Evolutionary conservation across 2,113 vertebrate species (phyloP).

Genomic region (Phasianus colchicus): DNA sequence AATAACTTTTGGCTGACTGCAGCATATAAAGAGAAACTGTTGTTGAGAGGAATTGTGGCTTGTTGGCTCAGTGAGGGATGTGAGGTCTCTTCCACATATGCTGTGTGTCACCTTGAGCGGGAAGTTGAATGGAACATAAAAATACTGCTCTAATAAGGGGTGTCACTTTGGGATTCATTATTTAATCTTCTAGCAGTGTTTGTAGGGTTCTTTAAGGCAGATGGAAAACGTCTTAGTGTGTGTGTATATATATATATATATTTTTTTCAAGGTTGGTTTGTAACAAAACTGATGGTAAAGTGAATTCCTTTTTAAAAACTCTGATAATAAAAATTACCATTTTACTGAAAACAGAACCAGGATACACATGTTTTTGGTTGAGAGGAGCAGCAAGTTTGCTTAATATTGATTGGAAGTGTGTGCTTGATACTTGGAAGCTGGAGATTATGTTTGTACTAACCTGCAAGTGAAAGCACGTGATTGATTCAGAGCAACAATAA

Average conservation of each 20-base stretch:
- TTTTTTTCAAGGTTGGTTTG: background rate
- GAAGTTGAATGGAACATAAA: background rate
- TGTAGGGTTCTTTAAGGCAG: background rate
- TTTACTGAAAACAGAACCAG: background rate
- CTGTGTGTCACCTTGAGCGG: background rate
- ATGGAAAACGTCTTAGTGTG: background rate
- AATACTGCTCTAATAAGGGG: background rate
- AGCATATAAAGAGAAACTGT: background rate
- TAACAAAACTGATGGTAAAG: background rate
- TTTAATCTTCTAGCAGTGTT: background rate
- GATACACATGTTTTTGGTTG: background rate
- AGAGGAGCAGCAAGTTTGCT: background rate
- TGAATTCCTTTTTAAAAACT: background rate
- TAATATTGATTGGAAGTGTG: background rate
- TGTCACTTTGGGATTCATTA: background rate
- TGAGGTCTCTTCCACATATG: background rate
- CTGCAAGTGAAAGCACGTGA: constrained; percentile 16
- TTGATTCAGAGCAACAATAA: constrained; percentile 21
- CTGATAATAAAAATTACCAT: background rate
- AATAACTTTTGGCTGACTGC: background rate
- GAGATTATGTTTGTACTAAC: constrained; percentile 20
- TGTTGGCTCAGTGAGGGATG: background rate
- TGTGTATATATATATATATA: too few relatives aligned
- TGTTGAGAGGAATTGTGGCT: background rate
- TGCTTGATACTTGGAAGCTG: background rate